Percentiles rank a stretch among this genome's conserved stretches.
phyloP scores from a whole-genome alignment of 1,140 invertebrate genomes.

The Listronotus bonariensis region DNA sequence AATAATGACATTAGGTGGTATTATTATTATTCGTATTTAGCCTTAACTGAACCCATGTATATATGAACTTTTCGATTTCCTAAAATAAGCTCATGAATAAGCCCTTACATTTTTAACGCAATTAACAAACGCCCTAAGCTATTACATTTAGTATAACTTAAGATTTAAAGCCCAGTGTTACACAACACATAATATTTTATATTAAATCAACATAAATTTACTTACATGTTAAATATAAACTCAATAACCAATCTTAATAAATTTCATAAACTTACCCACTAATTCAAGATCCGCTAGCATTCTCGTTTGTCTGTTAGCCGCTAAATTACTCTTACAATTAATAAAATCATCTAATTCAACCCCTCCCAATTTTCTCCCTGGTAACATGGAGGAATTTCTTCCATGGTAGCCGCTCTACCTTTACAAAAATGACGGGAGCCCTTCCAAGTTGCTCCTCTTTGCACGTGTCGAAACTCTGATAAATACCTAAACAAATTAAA shows the following conservation, averaged over 20 bases:
- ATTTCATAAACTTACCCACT: slow-evolving; percentile 62
- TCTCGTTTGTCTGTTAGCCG: slow-evolving; percentile 93
- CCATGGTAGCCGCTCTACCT: slow-evolving; percentile 75
- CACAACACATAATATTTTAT: no score
- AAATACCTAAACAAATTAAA: slow-evolving; percentile 44
- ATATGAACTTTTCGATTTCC: no score
- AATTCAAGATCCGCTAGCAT: slow-evolving; percentile 95
- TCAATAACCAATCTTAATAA: neutral
- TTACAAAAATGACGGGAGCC: slow-evolving; percentile 86
- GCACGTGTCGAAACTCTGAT: slow-evolving; percentile 73
- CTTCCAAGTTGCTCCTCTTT: slow-evolving; percentile 97
- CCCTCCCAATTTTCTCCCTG: slow-evolving; percentile 70
- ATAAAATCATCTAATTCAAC: slow-evolving; percentile 84
- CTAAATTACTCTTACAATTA: slow-evolving; percentile 88
- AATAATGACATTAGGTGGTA: no score
- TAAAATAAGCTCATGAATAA: no score
- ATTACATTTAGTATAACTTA: no score
- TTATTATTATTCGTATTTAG: no score
- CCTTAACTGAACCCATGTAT: no score
- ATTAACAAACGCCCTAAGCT: no score
- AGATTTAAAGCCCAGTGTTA: no score
- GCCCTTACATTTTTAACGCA: no score
- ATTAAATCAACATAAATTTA: no score
- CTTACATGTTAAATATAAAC: no score
- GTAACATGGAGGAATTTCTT: slow-evolving; percentile 81